Evolutionary conservation across 2,888 invertebrate genomes (phyloP), one percentile per base, ranked within the genome.

Genomic region (Dasypolia templi): DNA sequence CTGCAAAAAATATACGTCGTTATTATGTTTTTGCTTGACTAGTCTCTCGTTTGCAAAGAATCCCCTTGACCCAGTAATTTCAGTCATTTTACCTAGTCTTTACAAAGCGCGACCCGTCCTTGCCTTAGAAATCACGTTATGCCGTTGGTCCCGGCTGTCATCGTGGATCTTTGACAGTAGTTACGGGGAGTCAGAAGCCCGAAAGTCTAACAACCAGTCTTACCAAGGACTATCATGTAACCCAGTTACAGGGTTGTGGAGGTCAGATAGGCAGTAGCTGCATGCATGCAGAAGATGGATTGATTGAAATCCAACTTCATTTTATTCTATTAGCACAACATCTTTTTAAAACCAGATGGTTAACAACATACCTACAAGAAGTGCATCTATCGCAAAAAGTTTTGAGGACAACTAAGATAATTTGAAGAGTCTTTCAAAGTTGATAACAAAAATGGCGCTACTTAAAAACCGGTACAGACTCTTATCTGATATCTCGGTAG

Each of bases 1-100:
- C 98, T 98, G 92, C 19, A 96, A 96, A 82, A 83, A 85, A 85
- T 35, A 22, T 29, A 61, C 12, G 55, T 0, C 39, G 39, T 32
- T 12, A 29, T 67, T 65, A 63, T 53, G 65, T 72, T 64, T 77
- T 77, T 72, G 55, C 77, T 70, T 49, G 61, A 55, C 19, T 75
- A 51, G 75, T 66, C 59, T 59, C 42, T 42, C 42, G 35, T 19
- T 51, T 17, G 32, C 76, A 44, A 44, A 22, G 42, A 58, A 51
- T 1, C 49, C 32, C 74, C 75, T 75, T 75, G 75, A 76, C 75
- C 76, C n/a, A 75, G 67, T 58, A 35, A 35, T 19, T 51, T 65
- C 46, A 75, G 46, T 75, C 0, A 35, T 26, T 26, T 49, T 71
- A 74, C 14, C 11, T 32, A 56, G 32, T 56, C 22, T 56, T 32